Evolutionary conservation across 2,888 invertebrate genomes (phyloP), one percentile per base, ranked within the genome.

Genomic region (Oxycera nigricornis): DNA sequence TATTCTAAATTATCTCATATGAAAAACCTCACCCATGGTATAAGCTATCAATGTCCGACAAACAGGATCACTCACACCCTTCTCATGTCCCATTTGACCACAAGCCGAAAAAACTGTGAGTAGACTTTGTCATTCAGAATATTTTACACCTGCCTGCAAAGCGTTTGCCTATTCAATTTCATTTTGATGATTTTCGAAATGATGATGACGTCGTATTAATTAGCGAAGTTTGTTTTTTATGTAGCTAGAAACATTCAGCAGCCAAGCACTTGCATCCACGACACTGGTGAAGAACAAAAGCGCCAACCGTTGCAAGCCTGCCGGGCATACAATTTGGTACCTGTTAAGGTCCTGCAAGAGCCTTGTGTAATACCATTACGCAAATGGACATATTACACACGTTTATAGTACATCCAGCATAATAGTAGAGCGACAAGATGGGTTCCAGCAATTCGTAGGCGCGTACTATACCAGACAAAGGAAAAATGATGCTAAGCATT

Each of bases 121-220:
- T n/a, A n/a, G n/a, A n/a, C n/a, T n/a, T n/a, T n/a, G n/a, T n/a
- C n/a, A n/a, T n/a, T n/a, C n/a, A n/a, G n/a, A n/a, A n/a, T n/a
- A n/a, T n/a, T n/a, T n/a, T 17, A 22, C 52, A 22, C 11, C 17
- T 2, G 22, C 4, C 52, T 55, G 20, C 11, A 55, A 24, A 7
- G 35, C 6, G 6, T 22, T 26, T 26, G 7, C n/a, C 31, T 31
- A 17, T 61, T 28, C 31, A 30, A 31, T 22, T 61, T 61, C 31
- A 3, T 31, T 17, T 3, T 4, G 17, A 59, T 28, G 28, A 28
- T 28, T 59, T 26, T 59, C 30, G 17, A 59, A 61, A 30, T 61
- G 61, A 31, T 31, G 61, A 61, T 61, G 61, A 61, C 61, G 61
- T 61, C 31, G 31, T 61, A 30, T 61, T 30, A 61, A 61, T 61